A percentile compares a stretch with the other conserved stretches of the same genome.
phyloP scores from a whole-genome alignment of 2,888 invertebrate species.

The Volucella inanis region DNA sequence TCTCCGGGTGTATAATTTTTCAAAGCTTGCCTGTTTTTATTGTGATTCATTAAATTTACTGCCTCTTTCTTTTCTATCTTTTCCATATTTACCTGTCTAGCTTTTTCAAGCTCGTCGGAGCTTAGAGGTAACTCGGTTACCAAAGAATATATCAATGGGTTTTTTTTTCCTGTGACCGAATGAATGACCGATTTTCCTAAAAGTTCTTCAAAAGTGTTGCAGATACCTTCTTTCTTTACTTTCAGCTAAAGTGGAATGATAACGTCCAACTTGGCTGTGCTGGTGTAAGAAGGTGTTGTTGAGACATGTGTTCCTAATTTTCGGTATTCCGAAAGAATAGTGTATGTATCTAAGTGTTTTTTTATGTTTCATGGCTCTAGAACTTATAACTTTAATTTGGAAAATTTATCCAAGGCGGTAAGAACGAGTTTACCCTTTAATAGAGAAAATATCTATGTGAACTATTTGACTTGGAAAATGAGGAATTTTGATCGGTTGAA shows the following conservation, averaged over 20 bases:
- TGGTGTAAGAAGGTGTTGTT: slow-evolving; percentile 25
- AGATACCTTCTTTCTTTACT: slow-evolving; percentile 29
- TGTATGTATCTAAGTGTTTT: slow-evolving; percentile 63
- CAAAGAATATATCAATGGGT: too few relatives aligned
- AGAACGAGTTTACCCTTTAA: slow-evolving; percentile 42
- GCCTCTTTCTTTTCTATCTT: slow-evolving; percentile 35
- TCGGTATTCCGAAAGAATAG: slow-evolving; percentile 59
- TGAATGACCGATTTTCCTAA: slow-evolving; percentile 32
- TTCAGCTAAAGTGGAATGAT: slow-evolving; percentile 65
- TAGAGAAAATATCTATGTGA: slow-evolving; percentile 63
- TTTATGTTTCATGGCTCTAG: slow-evolving; percentile 48
- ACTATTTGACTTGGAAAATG: slow-evolving; percentile 53
- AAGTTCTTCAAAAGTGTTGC: slow-evolving; percentile 52
- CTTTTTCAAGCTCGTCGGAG: too few relatives aligned
- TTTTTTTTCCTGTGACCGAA: too few relatives aligned
- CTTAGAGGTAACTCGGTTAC: too few relatives aligned
- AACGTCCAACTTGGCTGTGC: slow-evolving; percentile 57
- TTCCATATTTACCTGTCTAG: neutral
- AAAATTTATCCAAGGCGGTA: slow-evolving; percentile 55
- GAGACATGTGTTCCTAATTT: slow-evolving; percentile 34
- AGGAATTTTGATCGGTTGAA: slow-evolving; percentile 41
- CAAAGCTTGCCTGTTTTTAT: slow-evolving; percentile 42
- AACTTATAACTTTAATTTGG: slow-evolving; percentile 40
- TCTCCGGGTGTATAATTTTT: slow-evolving; percentile 50
- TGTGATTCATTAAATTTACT: slow-evolving; percentile 47